Conservation (phyloP, 2,888 invertebrate genomes). For the Dendrolimus houi region DNA sequence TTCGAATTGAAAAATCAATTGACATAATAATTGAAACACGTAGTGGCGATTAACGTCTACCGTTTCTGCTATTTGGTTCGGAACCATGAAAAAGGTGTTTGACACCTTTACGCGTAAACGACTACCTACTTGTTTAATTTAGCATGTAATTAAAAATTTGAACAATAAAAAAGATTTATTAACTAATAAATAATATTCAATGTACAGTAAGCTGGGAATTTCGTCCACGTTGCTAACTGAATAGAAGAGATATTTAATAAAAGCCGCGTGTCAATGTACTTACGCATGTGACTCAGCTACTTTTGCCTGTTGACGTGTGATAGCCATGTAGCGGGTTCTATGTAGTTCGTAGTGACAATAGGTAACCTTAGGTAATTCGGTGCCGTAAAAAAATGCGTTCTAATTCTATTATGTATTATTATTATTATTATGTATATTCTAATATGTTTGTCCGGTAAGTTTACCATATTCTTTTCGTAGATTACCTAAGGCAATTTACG, state of each 20-base stretch:
- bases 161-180: neutral
- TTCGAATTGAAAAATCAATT: too few species aligned
- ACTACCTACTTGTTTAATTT: neutral
- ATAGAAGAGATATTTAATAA: slow-evolving; percentile 14
- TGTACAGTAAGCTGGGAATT: neutral
- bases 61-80: too few species aligned
- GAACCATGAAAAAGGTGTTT: too few species aligned
- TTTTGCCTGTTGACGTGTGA: slow-evolving; percentile 18
- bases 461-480: too few species aligned
- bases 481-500: too few species aligned
- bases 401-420: too few species aligned
- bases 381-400: too few species aligned
- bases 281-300: slow-evolving; percentile 33
- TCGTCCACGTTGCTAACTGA: slow-evolving; percentile 1
- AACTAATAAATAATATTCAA: neutral
- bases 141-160: neutral
- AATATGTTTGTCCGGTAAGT: too few species aligned
- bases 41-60: too few species aligned
- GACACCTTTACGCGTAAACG: too few species aligned
- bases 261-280: slow-evolving; percentile 43
- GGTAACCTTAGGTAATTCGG: neutral
- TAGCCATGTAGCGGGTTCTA: slow-evolving; percentile 26
- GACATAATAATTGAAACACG: too few species aligned
- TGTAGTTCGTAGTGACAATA: slow-evolving; percentile 18
- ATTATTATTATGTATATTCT: too few species aligned